Conservation (phyloP, 2,797 vertebrate genomes). For the Salarias fasciatus region DNA sequence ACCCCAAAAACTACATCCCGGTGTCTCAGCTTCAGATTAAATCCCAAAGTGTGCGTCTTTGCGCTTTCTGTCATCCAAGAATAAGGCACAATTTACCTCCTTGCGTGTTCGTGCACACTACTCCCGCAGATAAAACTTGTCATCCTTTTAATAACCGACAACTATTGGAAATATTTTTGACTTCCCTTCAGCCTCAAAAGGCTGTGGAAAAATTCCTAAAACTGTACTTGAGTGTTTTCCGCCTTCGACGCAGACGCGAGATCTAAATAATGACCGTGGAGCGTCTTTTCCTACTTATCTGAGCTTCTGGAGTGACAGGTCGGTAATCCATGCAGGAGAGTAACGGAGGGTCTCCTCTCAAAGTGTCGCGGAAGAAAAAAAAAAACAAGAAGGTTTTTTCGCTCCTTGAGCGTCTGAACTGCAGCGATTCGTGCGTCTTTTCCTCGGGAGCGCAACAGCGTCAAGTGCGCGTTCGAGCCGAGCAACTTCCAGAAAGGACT, state of each 20-base stretch:
- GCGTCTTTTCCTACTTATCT: conserved; percentile 55
- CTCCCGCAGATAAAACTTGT: conserved; percentile 27
- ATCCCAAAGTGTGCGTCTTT: conserved; percentile 38
- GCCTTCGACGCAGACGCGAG: conserved; percentile 18
- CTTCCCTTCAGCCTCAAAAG: conserved; percentile 31
- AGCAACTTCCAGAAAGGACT: neutral
- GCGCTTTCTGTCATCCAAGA: conserved; percentile 42
- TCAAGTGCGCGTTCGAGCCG: fast-evolving
- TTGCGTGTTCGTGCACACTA: conserved; percentile 44
- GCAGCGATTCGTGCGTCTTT: conserved; percentile 55
- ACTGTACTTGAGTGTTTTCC: conserved; percentile 37
- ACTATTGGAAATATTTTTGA: neutral
- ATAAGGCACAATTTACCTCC: conserved; percentile 41
- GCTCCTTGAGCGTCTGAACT: conserved; percentile 49
- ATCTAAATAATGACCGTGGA: conserved; percentile 10
- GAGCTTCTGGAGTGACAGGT: neutral
- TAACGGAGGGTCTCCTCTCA: conserved; percentile 5
- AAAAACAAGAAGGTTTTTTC: conserved; percentile 34
- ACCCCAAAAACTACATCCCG: conserved; percentile 66
- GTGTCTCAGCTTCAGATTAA: conserved; percentile 14
- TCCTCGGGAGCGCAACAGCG: conserved; percentile 39
- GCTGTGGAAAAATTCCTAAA: conserved; percentile 20
- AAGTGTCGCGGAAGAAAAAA: conserved; percentile 40
- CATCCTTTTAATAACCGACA: neutral
- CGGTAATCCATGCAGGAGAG: conserved; percentile 41